Percentiles rank a stretch among this genome's conserved stretches.
These are phyloP conservation scores for Vimba vimba DNA, from an alignment of 2,113 vertebrate species.

Conservation along the genomic window DNA sequence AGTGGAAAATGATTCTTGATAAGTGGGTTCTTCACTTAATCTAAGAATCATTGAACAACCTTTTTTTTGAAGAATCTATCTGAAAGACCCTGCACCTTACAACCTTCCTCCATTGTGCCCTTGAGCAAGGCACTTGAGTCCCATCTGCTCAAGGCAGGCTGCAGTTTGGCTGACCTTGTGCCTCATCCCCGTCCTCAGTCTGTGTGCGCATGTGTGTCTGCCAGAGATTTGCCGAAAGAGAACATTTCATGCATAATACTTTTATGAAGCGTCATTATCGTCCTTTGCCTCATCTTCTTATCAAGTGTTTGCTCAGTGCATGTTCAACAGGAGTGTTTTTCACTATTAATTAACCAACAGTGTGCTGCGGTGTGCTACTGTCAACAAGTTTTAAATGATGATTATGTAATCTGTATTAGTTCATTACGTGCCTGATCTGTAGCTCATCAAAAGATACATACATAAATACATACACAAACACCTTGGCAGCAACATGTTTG, in stretches of 20 bases:
- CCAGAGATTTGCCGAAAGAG: conserved; percentile 30
- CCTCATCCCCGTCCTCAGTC: background rate
- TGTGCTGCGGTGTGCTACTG: background rate
- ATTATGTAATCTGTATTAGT: conserved; percentile 21
- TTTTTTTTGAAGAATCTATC: background rate
- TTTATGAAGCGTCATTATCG: background rate
- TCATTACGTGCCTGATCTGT: conserved; percentile 53
- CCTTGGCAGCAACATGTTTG: background rate
- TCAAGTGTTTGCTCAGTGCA: background rate
- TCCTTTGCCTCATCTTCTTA: background rate
- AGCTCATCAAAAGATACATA: background rate
- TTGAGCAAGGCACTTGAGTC: conserved; percentile 34
- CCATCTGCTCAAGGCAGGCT: conserved; percentile 15
- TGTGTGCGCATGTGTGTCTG: conserved; percentile 26
- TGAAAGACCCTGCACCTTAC: background rate
- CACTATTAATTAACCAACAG: conserved; percentile 12
- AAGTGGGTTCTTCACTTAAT: background rate
- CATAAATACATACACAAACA: background rate
- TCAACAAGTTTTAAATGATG: conserved; percentile 21
- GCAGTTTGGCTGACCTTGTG: conserved; percentile 50
- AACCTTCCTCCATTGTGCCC: conserved; percentile 18
- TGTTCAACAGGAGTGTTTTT: background rate
- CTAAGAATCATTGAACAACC: background rate
- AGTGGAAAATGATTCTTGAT: conserved; percentile 12
- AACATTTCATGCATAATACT: background rate